These are phyloP conservation scores for Rhagoletis zephyria DNA, from an alignment of 1,140 invertebrate species.

Conservation along the genomic window DNA sequence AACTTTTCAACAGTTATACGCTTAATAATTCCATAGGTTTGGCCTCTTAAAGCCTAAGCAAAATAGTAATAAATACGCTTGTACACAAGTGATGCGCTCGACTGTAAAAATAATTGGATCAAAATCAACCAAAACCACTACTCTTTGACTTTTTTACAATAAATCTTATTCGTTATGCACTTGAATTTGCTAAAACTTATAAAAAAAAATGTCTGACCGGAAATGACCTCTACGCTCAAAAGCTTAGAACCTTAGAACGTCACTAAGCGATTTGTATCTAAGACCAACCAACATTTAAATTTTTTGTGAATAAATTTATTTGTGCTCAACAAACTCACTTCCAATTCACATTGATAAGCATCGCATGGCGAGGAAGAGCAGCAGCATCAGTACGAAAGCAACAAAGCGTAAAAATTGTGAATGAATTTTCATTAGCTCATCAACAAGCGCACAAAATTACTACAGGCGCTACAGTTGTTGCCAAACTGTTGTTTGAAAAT, in stretches of 20 bases:
- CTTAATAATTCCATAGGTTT: not conserved
- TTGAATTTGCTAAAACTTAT: not conserved
- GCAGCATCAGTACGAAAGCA: not conserved
- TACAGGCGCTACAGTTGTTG: not conserved
- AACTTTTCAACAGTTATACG: not conserved
- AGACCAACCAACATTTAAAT: not conserved
- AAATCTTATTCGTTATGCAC: slow-evolving; percentile 11
- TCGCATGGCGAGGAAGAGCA: slow-evolving; percentile 28
- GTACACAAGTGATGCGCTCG: no score
- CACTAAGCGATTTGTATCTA: not conserved
- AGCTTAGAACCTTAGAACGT: slow-evolving; percentile 29
- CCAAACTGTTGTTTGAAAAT: not conserved
- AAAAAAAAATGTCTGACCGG: not conserved
- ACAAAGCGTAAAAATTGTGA: slow-evolving; percentile 42
- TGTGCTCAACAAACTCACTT: not conserved
- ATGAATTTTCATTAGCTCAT: slow-evolving; percentile 6
- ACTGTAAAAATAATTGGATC: not conserved
- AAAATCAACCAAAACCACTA: not conserved
- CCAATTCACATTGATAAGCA: slow-evolving; percentile 33
- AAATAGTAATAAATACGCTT: not conserved
- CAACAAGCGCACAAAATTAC: not conserved
- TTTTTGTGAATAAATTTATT: not conserved
- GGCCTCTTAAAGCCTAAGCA: not conserved
- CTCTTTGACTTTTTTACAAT: not conserved
- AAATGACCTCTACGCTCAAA: slow-evolving; percentile 40